Evolutionary conservation across 2,113 vertebrate genomes (phyloP).

Genomic region (Progne subis): DNA sequence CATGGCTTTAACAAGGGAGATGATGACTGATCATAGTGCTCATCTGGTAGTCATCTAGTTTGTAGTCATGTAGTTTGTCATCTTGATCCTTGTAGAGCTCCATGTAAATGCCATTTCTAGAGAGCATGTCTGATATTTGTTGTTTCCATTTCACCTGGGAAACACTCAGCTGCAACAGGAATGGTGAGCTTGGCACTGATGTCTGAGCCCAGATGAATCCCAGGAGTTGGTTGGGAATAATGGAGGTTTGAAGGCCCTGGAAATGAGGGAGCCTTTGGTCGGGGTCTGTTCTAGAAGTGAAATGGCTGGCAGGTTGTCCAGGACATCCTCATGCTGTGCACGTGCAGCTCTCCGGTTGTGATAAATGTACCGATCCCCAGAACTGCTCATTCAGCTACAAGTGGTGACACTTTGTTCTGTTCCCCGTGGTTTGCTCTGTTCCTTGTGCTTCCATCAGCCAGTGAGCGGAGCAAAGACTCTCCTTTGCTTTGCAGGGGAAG

Average conservation of each 20-base stretch:
- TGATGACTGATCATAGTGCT: not conserved
- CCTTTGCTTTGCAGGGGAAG: slow-evolving; percentile 79
- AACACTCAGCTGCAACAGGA: not conserved
- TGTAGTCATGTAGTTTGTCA: not conserved
- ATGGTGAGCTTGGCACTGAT: too few relatives aligned
- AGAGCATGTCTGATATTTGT: not conserved
- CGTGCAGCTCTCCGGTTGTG: not conserved
- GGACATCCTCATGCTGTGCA: not conserved
- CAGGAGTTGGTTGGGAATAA: not conserved
- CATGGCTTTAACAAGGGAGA: not conserved
- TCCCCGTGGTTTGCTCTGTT: not conserved
- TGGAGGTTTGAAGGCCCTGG: not conserved
- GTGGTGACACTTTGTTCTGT: not conserved
- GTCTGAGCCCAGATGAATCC: too few relatives aligned
- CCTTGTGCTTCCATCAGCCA: not conserved
- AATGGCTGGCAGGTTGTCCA: not conserved
- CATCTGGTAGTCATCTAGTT: not conserved
- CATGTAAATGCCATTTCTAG: not conserved
- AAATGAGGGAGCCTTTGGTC: not conserved
- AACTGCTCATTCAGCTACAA: not conserved
- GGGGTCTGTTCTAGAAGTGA: not conserved
- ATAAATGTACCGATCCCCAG: not conserved
- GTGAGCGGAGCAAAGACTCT: not conserved
- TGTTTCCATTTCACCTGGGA: not conserved
- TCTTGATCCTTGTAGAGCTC: not conserved